A percentile compares a stretch with the other conserved stretches of the same genome.
phyloP scores from a whole-genome alignment of 2,888 invertebrate species.

The Hybos culiciformis region DNA sequence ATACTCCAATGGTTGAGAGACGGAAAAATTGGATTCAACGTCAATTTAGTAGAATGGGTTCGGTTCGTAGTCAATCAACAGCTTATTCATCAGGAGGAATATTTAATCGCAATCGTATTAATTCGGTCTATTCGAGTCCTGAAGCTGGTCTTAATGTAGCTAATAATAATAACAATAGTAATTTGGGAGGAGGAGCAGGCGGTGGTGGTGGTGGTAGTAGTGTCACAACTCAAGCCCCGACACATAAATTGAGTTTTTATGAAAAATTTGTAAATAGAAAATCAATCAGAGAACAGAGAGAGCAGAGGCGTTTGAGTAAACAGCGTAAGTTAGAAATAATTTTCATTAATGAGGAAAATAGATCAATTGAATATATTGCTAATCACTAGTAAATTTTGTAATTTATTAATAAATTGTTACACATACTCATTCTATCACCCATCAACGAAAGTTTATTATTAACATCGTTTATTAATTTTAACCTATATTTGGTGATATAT shows the following conservation, averaged over 20 bases:
- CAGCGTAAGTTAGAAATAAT: constrained; percentile 41
- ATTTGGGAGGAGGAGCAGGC: neutral
- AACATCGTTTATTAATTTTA: no score
- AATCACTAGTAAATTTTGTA: no score
- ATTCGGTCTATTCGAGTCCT: constrained; percentile 57
- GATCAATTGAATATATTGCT: no score
- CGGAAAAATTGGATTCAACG: constrained; percentile 80
- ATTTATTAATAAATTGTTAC: no score
- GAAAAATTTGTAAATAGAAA: constrained; percentile 70
- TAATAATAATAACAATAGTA: neutral
- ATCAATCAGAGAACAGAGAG: constrained; percentile 39
- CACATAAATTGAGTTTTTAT: constrained; percentile 64
- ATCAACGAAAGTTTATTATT: no score
- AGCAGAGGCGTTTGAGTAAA: constrained; percentile 49
- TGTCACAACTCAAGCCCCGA: neutral
- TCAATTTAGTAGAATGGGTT: constrained; percentile 75
- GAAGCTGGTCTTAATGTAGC: constrained; percentile 40
- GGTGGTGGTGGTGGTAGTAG: neutral
- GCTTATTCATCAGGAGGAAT: constrained; percentile 62
- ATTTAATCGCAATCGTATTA: constrained; percentile 62
- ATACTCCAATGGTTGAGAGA: constrained; percentile 72
- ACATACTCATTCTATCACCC: no score
- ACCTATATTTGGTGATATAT: no score
- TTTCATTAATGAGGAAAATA: neutral
- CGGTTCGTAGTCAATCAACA: constrained; percentile 70